These are phyloP conservation scores for Phyto melanocephala DNA, from an alignment of 2,888 invertebrate species.

Conservation along the genomic window DNA sequence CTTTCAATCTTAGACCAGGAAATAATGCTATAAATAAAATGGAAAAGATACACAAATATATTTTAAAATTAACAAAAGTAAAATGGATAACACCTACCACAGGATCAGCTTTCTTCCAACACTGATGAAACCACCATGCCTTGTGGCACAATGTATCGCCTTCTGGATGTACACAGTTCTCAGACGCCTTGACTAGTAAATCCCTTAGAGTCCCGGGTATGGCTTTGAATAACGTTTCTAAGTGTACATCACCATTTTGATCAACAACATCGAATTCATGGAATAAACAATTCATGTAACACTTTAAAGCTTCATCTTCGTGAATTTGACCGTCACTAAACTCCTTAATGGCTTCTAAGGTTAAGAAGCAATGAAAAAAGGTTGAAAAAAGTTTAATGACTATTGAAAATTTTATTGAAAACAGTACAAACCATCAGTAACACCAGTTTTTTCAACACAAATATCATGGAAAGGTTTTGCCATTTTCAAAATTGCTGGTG, in stretches of 20 bases:
- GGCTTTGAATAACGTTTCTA: constrained; percentile 73
- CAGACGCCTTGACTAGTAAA: constrained; percentile 73
- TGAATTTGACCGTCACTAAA: constrained; percentile 78
- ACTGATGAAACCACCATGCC: constrained; percentile 78
- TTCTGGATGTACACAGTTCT: constrained; percentile 74
- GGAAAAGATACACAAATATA: not conserved
- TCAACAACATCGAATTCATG: constrained; percentile 77
- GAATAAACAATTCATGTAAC: constrained; percentile 78
- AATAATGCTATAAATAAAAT: constrained; percentile 70
- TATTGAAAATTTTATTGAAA: too few relatives aligned
- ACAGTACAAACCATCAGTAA: constrained; percentile 72
- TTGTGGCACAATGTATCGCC: constrained; percentile 76
- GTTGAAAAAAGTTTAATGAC: too few relatives aligned
- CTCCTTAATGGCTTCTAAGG: constrained; percentile 76
- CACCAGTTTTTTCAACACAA: constrained; percentile 76
- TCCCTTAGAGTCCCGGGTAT: constrained; percentile 73
- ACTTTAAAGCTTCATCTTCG: constrained; percentile 77
- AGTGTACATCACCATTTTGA: constrained; percentile 77
- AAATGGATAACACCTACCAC: too few relatives aligned
- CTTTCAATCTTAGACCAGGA: constrained; percentile 68
- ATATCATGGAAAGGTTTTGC: constrained; percentile 75
- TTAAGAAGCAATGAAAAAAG: not conserved
- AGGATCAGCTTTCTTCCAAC: constrained; percentile 78
- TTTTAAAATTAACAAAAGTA: too few relatives aligned
- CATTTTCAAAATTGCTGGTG: constrained; percentile 73